Evolutionary conservation across 2,797 vertebrate species (phyloP).

Genomic region (Scolopax bukidnonensis): DNA sequence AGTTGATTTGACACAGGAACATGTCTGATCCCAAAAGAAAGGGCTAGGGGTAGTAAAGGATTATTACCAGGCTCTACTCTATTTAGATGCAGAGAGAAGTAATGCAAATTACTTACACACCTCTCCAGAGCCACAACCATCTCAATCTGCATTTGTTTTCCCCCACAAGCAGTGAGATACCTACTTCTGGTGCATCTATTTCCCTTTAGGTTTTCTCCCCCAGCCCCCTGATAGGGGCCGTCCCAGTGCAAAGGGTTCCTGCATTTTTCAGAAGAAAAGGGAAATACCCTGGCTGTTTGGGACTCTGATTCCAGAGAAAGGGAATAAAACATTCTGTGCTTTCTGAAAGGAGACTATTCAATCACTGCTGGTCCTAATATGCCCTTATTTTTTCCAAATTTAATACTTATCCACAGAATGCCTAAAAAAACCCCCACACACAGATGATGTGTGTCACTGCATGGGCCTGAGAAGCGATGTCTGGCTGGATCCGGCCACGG

Average conservation of each 20-base stretch:
- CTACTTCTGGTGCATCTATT: background rate
- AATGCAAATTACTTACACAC: background rate
- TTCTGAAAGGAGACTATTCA: background rate
- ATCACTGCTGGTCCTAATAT: background rate
- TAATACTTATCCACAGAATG: background rate
- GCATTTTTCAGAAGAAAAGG: background rate
- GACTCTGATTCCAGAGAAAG: background rate
- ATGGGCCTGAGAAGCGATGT: rapidly evolving
- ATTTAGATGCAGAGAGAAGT: background rate
- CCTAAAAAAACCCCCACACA: rapidly evolving
- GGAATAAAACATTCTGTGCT: background rate
- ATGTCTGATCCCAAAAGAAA: background rate
- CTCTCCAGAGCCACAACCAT: background rate
- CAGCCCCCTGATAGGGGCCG: background rate
- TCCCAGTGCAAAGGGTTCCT: background rate
- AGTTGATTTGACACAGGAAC: background rate
- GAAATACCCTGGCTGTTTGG: background rate
- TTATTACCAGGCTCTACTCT: background rate
- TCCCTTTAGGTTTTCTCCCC: background rate
- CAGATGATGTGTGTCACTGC: rapidly evolving
- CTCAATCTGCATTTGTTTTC: background rate
- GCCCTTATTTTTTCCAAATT: background rate
- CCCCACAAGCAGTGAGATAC: background rate
- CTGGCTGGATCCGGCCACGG: rapidly evolving
- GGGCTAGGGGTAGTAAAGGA: background rate